Conservation (phyloP, 2,113 vertebrate genomes). For the Pelusios castaneus region DNA sequence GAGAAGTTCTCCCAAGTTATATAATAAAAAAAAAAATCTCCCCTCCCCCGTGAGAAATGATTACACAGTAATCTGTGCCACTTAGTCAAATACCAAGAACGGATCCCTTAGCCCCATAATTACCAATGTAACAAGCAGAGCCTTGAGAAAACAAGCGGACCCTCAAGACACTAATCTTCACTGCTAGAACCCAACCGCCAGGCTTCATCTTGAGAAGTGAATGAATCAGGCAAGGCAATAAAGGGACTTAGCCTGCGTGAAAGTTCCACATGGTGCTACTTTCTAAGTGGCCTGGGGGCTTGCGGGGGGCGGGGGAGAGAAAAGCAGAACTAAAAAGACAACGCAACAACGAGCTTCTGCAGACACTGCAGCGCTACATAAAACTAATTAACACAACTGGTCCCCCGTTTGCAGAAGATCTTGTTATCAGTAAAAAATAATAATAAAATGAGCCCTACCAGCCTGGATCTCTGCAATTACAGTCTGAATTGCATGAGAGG, state of each 20-base stretch:
- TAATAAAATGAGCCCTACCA: conserved; percentile 78
- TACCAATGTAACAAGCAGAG: conserved; percentile 75
- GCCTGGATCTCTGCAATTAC: conserved; percentile 87
- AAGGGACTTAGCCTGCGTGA: conserved; percentile 70
- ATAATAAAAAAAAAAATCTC: conserved; percentile 48
- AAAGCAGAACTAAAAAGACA: conserved; percentile 49
- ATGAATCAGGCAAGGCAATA: conserved; percentile 70
- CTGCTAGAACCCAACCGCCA: conserved; percentile 69
- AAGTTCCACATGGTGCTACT: conserved; percentile 77
- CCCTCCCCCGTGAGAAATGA: conserved; percentile 61
- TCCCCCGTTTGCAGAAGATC: conserved; percentile 78
- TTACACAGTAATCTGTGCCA: conserved; percentile 62
- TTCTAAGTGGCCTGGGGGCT: conserved; percentile 73
- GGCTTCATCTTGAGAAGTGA: conserved; percentile 72
- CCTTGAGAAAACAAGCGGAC: conserved; percentile 79
- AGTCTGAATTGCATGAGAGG: conserved; percentile 89
- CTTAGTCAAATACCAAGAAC: conserved; percentile 65
- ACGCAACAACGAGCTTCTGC: conserved; percentile 68
- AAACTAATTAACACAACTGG: conserved; percentile 78
- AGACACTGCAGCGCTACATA: conserved; percentile 73
- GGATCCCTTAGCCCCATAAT: conserved; percentile 71
- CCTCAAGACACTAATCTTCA: conserved; percentile 73
- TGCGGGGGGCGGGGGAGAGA: conserved; percentile 40
- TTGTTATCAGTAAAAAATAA: conserved; percentile 78
- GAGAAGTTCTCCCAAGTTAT: conserved; percentile 43